Percentiles rank a stretch among this genome's conserved stretches.
Conservation (phyloP, 2,113 vertebrate genomes). For the Mus pahari region DNA sequence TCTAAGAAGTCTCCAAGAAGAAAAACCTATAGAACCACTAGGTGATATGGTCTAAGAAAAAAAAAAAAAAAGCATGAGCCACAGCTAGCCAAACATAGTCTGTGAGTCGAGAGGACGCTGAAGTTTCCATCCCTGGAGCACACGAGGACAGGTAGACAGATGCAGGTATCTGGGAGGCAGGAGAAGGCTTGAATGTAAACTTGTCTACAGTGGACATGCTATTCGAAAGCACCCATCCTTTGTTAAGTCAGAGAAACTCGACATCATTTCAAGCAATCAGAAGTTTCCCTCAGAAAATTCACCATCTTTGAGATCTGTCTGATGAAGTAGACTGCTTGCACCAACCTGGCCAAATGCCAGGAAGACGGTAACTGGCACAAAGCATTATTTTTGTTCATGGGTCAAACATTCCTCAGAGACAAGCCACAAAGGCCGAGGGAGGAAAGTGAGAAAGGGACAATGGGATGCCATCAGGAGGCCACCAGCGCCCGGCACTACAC, state of each 20-base stretch:
- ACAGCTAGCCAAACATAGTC: background rate
- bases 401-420: constrained; percentile 74
- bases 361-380: constrained; percentile 77
- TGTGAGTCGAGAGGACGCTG: background rate
- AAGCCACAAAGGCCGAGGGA: constrained; percentile 78
- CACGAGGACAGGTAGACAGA: background rate
- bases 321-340: constrained; percentile 73
- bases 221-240: constrained; percentile 2
- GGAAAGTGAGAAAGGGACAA: constrained; percentile 82
- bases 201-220: background rate
- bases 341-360: constrained; percentile 77
- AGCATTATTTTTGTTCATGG: constrained; percentile 78
- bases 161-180: background rate
- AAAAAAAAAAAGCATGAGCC: background rate
- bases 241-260: constrained; percentile 50
- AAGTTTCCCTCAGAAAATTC: constrained; percentile 39
- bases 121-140: background rate
- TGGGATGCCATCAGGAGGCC: constrained; percentile 79
- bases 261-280: constrained; percentile 49
- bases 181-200: background rate
- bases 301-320: constrained; percentile 72
- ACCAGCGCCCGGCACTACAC: constrained; percentile 80
- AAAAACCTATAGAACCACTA: constrained; percentile 33
- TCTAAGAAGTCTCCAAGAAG: background rate
- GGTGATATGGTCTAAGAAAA: background rate